Percentiles rank a stretch among this genome's conserved stretches.
Evolutionary conservation across 2,113 vertebrate species (phyloP).

Genomic region (Anarrhichthys ocellatus): DNA sequence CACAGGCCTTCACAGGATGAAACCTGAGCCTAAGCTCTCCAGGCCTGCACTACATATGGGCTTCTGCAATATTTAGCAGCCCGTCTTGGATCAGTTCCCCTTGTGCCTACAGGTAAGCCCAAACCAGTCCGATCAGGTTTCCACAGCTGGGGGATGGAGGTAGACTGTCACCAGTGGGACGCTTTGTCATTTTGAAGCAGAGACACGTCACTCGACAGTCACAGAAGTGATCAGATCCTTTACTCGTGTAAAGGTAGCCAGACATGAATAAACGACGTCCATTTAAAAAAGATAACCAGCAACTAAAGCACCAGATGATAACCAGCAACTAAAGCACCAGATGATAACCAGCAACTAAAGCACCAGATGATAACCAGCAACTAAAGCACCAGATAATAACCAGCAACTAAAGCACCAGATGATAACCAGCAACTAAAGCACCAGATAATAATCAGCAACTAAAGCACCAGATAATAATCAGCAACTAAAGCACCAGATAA

Average conservation of each 20-base stretch:
- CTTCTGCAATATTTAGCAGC: slow-evolving; percentile 64
- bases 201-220: background rate
- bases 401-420: too few relatives aligned
- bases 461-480: too few relatives aligned
- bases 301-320: too few relatives aligned
- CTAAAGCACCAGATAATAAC: too few relatives aligned
- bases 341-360: too few relatives aligned
- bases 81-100: slow-evolving; percentile 16
- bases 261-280: too few relatives aligned
- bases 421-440: too few relatives aligned
- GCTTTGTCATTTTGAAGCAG: background rate
- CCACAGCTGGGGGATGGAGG: slow-evolving; percentile 19
- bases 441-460: too few relatives aligned
- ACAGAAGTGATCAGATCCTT: too few relatives aligned
- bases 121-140: slow-evolving; percentile 59
- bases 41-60: background rate
- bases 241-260: background rate
- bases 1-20: background rate
- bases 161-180: background rate
- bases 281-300: too few relatives aligned
- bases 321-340: too few relatives aligned
- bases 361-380: too few relatives aligned
- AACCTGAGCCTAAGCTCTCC: slow-evolving; percentile 40
- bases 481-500: background rate
- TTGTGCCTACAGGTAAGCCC: slow-evolving; percentile 36